These are phyloP conservation scores for Isoperla grammatica DNA, from an alignment of 2,888 invertebrate genomes.

Conservation along the genomic window DNA sequence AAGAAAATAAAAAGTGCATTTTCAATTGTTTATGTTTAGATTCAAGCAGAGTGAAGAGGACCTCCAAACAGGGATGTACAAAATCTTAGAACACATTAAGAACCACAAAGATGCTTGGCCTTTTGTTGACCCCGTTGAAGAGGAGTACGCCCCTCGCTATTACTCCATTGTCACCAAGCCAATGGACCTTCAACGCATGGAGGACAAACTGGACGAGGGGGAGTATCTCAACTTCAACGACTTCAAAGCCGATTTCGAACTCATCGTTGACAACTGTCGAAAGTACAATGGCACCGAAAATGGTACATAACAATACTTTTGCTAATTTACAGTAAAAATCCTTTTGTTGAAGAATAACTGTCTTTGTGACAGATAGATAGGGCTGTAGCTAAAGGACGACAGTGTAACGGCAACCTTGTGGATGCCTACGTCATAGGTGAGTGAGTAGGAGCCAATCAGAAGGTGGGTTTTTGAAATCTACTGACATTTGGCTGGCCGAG, in stretches of 20 bases:
- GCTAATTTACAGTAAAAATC: conserved; percentile 4
- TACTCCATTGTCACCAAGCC: conserved; percentile 61
- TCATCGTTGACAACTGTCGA: conserved; percentile 89
- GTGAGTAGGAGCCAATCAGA: no score
- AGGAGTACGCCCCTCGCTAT: conserved; percentile 77
- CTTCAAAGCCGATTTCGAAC: conserved; percentile 82
- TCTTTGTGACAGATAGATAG: neutral
- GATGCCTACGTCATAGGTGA: no score
- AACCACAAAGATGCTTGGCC: conserved; percentile 93
- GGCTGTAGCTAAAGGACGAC: neutral
- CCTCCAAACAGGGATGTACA: conserved; percentile 84
- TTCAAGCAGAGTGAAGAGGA: conserved; percentile 79
- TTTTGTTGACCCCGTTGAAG: conserved; percentile 88
- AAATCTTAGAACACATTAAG: conserved; percentile 81
- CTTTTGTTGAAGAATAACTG: no score
- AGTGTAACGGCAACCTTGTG: neutral
- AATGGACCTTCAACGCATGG: conserved; percentile 86
- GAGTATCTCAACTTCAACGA: conserved; percentile 72
- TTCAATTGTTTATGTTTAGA: conserved; percentile 45
- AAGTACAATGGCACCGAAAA: conserved; percentile 90
- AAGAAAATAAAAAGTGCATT: no score
- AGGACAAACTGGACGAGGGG: conserved; percentile 75
- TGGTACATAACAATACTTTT: no score
- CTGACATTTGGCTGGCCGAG: no score
- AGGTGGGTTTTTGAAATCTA: no score